phyloP scores from a whole-genome alignment of 1,140 invertebrate species.

The Chironomus tepperi region DNA sequence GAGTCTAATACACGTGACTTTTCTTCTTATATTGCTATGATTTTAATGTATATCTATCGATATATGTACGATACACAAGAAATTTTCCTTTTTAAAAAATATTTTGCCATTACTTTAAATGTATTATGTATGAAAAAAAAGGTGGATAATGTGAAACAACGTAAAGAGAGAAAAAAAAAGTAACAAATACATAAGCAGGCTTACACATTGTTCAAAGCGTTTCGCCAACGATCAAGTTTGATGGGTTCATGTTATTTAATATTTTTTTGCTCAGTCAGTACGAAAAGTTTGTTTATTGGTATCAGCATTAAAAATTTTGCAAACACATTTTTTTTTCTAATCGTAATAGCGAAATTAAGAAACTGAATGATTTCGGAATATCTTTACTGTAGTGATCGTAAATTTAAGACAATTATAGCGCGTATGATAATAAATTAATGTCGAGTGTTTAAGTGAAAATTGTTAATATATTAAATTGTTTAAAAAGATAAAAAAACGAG shows the following conservation, averaged over 20 bases:
- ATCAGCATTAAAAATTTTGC: slow-evolving; percentile 13
- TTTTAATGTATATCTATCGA: neutral
- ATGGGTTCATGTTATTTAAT: slow-evolving; percentile 14
- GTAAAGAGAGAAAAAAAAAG: neutral
- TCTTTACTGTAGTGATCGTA: neutral
- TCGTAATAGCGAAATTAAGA: neutral
- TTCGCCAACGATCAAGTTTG: slow-evolving; percentile 11
- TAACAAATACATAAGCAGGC: slow-evolving; percentile 13
- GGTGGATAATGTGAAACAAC: neutral
- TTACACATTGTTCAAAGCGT: slow-evolving; percentile 4
- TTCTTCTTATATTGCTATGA: neutral
- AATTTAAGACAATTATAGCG: no score
- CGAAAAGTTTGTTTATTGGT: slow-evolving; percentile 13
- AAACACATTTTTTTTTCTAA: slow-evolving; percentile 4
- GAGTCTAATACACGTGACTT: neutral
- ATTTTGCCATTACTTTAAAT: neutral
- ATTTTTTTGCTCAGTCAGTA: neutral
- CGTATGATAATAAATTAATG: no score
- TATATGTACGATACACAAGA: neutral
- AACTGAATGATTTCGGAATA: neutral
- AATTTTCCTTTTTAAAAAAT: slow-evolving; percentile 10
- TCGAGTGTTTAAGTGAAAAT: neutral
- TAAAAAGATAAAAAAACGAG: neutral
- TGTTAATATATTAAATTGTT: neutral
- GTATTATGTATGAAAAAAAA: slow-evolving; percentile 6